Percentiles rank a stretch among this genome's conserved stretches.
phyloP scores from a whole-genome alignment of 2,888 invertebrate species.

The Dolomedes plantarius region DNA sequence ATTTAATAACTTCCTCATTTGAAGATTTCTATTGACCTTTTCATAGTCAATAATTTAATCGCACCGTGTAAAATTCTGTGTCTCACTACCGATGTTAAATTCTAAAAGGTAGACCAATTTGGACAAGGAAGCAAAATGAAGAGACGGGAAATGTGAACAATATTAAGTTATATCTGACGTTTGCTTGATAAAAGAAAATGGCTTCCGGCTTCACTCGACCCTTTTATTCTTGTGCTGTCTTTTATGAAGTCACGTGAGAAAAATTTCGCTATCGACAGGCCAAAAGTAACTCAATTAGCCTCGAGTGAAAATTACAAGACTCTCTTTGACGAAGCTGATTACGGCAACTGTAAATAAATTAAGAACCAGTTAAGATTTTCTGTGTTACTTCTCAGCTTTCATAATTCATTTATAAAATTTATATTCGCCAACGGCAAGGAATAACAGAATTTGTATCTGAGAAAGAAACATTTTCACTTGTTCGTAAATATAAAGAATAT shows the following conservation, averaged over 20 bases:
- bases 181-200: conserved; percentile 15
- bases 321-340: neutral
- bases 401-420: conserved; percentile 23
- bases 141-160: neutral
- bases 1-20: no score
- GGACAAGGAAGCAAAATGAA: neutral
- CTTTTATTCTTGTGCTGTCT: neutral
- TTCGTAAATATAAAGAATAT: neutral
- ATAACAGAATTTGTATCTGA: neutral
- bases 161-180: conserved; percentile 21
- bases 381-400: neutral
- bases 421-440: neutral
- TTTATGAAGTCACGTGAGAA: conserved; percentile 23
- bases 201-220: neutral
- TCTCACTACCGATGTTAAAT: neutral
- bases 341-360: conserved; percentile 13
- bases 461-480: neutral
- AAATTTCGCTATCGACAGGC: conserved; percentile 11
- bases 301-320: conserved; percentile 2
- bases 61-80: neutral
- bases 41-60: neutral
- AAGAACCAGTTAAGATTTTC: conserved; percentile 19
- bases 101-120: conserved; percentile 1
- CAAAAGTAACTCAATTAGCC: conserved; percentile 1
- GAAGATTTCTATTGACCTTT: no score